A percentile compares a stretch with the other conserved stretches of the same genome.
These are phyloP conservation scores for Diachrysia chrysitis DNA, from an alignment of 2,888 invertebrate genomes.

Conservation along the genomic window DNA sequence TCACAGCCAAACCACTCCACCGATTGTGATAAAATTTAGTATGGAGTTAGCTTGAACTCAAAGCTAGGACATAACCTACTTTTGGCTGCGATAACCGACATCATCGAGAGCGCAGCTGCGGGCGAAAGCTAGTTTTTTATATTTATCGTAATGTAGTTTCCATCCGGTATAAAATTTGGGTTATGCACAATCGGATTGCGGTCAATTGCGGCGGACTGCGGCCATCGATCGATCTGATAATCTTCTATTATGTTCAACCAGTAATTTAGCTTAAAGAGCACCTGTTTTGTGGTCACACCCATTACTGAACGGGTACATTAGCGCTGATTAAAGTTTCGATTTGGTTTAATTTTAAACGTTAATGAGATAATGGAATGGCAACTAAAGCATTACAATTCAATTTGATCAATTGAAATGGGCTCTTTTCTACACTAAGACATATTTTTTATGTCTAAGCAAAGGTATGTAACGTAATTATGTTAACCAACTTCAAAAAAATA, in stretches of 20 bases:
- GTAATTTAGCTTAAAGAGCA: slow-evolving; percentile 42
- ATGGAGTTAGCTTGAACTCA: too few relatives aligned
- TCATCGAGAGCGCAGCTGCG: background rate
- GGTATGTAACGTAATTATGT: too few relatives aligned
- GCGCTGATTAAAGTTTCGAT: slow-evolving; percentile 33
- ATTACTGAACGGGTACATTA: slow-evolving; percentile 29
- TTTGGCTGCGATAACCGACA: background rate
- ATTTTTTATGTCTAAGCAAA: too few relatives aligned
- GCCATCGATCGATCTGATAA: slow-evolving; percentile 31
- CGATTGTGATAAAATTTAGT: too few relatives aligned
- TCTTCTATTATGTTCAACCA: slow-evolving; percentile 42
- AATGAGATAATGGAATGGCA: background rate
- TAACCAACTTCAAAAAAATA: too few relatives aligned
- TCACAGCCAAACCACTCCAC: too few relatives aligned
- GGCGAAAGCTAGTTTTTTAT: background rate
- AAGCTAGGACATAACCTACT: too few relatives aligned
- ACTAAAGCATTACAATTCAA: background rate
- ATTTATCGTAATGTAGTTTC: background rate
- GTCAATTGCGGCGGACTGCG: slow-evolving; percentile 4
- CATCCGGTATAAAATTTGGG: slow-evolving; percentile 3
- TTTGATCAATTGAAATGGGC: background rate
- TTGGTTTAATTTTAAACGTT: slow-evolving; percentile 14
- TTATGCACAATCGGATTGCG: slow-evolving; percentile 22
- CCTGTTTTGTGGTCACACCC: slow-evolving; percentile 39
- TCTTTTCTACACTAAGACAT: too few relatives aligned